phyloP scores from a whole-genome alignment of 2,113 vertebrate species.

The Oostethus manadensis region DNA sequence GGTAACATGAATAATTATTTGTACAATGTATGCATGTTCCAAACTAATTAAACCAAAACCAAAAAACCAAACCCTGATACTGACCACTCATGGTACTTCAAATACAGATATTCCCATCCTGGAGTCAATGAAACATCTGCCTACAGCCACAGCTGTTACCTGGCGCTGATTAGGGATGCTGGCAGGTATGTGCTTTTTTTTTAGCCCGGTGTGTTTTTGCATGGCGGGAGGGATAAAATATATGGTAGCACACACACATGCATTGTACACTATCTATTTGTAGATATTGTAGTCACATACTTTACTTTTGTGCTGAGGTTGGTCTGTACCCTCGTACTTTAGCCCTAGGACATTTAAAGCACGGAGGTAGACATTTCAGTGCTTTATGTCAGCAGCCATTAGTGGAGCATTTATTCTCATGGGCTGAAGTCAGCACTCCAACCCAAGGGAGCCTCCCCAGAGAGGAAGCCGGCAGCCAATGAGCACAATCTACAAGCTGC shows the following conservation, averaged over 20 bases:
- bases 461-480: constrained; percentile 4
- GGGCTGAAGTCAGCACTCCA: constrained; percentile 18
- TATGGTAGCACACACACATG: constrained; percentile 4
- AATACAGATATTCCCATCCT: too few species aligned
- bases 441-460: constrained; percentile 3
- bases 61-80: too few species aligned
- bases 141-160: too few species aligned
- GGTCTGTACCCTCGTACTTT: constrained; percentile 12
- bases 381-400: constrained; percentile 42
- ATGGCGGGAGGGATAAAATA: too few species aligned
- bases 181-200: too few species aligned
- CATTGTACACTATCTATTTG: constrained; percentile 21
- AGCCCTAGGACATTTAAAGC: constrained; percentile 6
- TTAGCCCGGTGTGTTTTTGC: too few species aligned
- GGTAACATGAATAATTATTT: too few species aligned
- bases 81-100: too few species aligned
- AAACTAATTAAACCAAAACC: too few species aligned
- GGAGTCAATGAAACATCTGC: too few species aligned
- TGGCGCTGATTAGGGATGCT: too few species aligned
- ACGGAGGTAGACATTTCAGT: constrained; percentile 15
- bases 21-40: too few species aligned
- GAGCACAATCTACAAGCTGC: constrained; percentile 12
- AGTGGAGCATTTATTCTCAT: constrained; percentile 24
- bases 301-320: constrained; percentile 13
- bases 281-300: constrained; percentile 15